A percentile compares a stretch with the other conserved stretches of the same genome.
Conservation (phyloP, 1,140 invertebrate species). For the Eubasilissa regina region DNA sequence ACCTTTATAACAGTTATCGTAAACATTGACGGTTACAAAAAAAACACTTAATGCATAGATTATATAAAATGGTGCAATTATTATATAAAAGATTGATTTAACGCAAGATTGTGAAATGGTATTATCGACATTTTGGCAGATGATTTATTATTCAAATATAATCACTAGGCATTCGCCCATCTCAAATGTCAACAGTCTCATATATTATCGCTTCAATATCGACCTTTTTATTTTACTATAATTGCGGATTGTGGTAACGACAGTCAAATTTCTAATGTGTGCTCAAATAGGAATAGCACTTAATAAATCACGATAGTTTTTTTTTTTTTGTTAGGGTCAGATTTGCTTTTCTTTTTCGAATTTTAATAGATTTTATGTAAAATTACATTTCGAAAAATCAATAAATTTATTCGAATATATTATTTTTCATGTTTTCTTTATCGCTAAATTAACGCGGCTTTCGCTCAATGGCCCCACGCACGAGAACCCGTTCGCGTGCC, state of each 20-base stretch:
- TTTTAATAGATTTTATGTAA: conserved; percentile 8
- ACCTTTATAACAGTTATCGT: no score
- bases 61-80: no score
- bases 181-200: background rate
- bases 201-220: conserved; percentile 9
- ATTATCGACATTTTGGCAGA: no score
- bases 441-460: background rate
- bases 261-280: conserved; percentile 1
- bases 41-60: no score
- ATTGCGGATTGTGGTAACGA: background rate
- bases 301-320: conserved; percentile 3
- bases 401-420: conserved; percentile 16
- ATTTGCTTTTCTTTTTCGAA: background rate
- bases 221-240: conserved; percentile 16
- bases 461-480: conserved; percentile 10
- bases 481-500: background rate
- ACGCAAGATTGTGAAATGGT: no score
- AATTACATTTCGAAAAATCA: background rate
- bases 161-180: no score
- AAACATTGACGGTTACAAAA: no score
- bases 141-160: no score
- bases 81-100: no score
- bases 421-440: background rate
- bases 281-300: conserved; percentile 1
- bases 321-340: background rate